phyloP scores from a whole-genome alignment of 2,113 vertebrate genomes.

The Lycaon pictus region DNA sequence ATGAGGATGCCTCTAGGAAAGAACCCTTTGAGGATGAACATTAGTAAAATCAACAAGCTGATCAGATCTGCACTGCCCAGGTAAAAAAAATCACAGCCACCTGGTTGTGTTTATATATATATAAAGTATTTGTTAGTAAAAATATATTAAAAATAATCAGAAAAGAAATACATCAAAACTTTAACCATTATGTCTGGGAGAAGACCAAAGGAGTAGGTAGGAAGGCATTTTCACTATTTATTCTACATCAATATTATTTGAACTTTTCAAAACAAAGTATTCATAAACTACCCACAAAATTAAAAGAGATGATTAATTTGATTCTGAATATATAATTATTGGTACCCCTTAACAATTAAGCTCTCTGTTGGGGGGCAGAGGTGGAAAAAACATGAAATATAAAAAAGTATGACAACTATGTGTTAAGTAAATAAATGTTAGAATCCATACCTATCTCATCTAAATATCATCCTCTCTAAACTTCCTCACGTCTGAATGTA shows the following conservation, averaged over 20 bases:
- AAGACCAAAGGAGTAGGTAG: not conserved
- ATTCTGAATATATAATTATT: not conserved
- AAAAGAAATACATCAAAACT: not conserved
- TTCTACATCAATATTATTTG: not conserved
- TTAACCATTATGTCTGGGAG: not conserved
- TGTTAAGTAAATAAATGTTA: conserved; percentile 18
- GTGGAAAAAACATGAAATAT: not conserved
- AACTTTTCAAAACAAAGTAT: not conserved
- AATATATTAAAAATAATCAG: not conserved
- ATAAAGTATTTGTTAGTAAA: not conserved
- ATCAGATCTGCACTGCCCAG: not conserved
- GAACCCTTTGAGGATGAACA: not conserved
- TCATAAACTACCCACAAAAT: not conserved
- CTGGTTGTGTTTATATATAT: not conserved
- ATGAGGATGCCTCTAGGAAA: not conserved
- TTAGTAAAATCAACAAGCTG: not conserved
- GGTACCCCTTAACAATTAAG: not conserved
- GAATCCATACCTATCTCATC: not conserved
- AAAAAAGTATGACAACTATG: not conserved
- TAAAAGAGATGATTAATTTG: not conserved
- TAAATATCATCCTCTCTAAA: conserved; percentile 25
- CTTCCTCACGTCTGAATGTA: not conserved
- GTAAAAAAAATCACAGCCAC: not conserved
- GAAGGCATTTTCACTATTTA: not conserved
- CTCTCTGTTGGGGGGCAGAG: not conserved